Evolutionary conservation across 37 sponge, comb jelly and placozoan species (phyloP).

Genomic region (Diacarnus erythraeanus): DNA sequence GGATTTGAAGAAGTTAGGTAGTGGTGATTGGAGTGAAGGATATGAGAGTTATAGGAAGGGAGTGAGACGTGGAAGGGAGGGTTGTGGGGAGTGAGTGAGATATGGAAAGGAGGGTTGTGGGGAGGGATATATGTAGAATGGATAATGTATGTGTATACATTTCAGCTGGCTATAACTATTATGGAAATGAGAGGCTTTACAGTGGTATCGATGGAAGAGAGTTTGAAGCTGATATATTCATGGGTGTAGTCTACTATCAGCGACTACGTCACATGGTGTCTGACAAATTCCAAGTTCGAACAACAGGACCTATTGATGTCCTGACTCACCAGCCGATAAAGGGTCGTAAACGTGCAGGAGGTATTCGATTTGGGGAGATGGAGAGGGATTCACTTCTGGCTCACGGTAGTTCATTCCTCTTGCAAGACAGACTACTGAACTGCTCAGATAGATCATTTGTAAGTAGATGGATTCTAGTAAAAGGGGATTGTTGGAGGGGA

Average conservation of each 20-base stretch:
- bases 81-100: too few species aligned
- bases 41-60: too few species aligned
- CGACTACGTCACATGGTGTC: conserved; percentile 97
- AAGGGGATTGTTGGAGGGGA: too few species aligned
- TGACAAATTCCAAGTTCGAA: conserved; percentile 97
- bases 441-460: conserved; percentile 92
- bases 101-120: too few species aligned
- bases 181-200: conserved; percentile 94
- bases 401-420: conserved; percentile 91
- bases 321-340: conserved; percentile 96
- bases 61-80: too few species aligned
- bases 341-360: conserved; percentile 82
- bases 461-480: too few species aligned
- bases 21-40: too few species aligned
- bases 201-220: conserved; percentile 92
- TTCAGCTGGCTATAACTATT: conserved; percentile 96
- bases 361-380: conserved; percentile 94
- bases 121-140: too few species aligned
- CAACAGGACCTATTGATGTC: conserved; percentile 96
- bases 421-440: conserved; percentile 94
- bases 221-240: conserved; percentile 95
- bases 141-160: too few species aligned
- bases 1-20: too few species aligned
- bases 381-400: conserved; percentile 91
- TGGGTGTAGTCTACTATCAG: conserved; percentile 96